Base-by-base conservation (phyloP, 2,888 invertebrate species). In the Anticlea derivata region DNA sequence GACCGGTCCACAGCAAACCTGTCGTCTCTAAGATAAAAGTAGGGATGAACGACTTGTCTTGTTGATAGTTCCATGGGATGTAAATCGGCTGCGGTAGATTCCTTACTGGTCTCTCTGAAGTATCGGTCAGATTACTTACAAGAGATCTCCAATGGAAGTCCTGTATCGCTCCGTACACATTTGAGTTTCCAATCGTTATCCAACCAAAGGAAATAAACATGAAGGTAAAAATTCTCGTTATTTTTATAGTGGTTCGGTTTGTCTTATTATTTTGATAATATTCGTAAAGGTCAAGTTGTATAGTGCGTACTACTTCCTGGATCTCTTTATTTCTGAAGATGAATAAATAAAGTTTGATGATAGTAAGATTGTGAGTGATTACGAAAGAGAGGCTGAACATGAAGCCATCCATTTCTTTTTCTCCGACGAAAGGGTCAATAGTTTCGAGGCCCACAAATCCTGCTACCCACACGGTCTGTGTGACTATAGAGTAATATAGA, bases 381-480 rank as follows among this genome's bases (percentile, higher is more conserved):
- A 90, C 90, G 50, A 90, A 90, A 1, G 90, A 83, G 26, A 90
- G 80, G 53, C 86, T 88, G 63, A 90, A 87, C 90, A 90, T 90
- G 56, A 90, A 89, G 29, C 83, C 70, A 33, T 89, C 89, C 48
- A 83, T 59, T 62, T 90, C 87, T 66, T 87, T 88, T 61, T 86
- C 77, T 0, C 89, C 87, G 5, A 89, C 73, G 40, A 90, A 90
- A 0, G 90, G 90, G 57, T 90, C 88, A 31, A 90, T 83, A 0
- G 90, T 83, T 67, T 90, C 90, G 3, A 90, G 68, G n/a, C 85
- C 80, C 0, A 90, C 88, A 50, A 90, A 90, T 4, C 87, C 83
- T 1, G 70, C 82, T 0, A 89, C 88, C 86, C 86, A 89, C 5
- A 89, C 68, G 0, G 85, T 46, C 63, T 87, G 80, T 0, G 88